Conservation (phyloP, 2,888 invertebrate genomes). For the Dolomedes plantarius region DNA sequence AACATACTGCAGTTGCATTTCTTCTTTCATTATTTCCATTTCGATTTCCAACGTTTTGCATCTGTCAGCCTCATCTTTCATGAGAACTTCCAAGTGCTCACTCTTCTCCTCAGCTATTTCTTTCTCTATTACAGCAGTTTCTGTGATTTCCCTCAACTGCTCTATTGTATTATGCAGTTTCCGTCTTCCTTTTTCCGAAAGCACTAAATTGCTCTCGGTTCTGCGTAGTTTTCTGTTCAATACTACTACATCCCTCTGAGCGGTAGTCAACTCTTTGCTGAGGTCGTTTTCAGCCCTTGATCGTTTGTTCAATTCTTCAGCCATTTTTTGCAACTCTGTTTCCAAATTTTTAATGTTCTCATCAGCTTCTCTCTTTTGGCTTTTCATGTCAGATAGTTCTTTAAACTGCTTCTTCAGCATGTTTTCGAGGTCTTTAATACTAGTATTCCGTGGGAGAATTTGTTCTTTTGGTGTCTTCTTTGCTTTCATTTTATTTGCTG, state of each 20-base stretch:
- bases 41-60: neutral
- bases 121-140: slow-evolving; percentile 22
- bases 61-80: neutral
- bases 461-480: neutral
- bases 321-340: neutral
- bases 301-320: neutral
- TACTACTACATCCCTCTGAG: neutral
- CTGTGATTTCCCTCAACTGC: slow-evolving; percentile 15
- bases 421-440: neutral
- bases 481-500: neutral
- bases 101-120: slow-evolving; percentile 23
- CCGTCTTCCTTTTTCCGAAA: neutral
- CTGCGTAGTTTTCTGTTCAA: neutral
- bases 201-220: neutral
- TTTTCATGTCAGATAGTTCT: neutral
- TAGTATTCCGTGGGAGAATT: neutral
- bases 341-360: neutral
- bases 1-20: slow-evolving; percentile 21
- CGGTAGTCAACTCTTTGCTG: neutral
- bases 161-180: neutral
- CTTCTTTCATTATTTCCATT: slow-evolving; percentile 22
- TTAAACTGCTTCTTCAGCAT: neutral
- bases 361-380: neutral
- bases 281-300: neutral
- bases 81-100: neutral